phyloP scores from a whole-genome alignment of 2,113 vertebrate species.

The Turdus rufiventris region DNA sequence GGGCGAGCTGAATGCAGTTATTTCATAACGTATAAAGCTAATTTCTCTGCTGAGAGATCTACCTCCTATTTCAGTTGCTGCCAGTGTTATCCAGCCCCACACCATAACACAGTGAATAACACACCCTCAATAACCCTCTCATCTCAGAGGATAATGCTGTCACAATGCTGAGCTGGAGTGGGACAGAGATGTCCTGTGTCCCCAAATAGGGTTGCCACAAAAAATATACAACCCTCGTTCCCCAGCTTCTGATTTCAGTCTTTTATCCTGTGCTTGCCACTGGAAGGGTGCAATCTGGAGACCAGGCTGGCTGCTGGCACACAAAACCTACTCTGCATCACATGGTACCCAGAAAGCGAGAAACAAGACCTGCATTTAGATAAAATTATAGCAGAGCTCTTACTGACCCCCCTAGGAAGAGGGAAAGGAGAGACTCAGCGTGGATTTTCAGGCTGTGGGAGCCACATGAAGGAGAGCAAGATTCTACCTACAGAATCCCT shows the following conservation, averaged over 20 bases:
- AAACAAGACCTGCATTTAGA: background rate
- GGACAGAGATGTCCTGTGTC: background rate
- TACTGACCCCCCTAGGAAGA: fast-evolving
- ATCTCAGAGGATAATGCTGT: background rate
- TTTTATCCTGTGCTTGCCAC: background rate
- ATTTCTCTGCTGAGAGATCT: background rate
- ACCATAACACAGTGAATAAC: background rate
- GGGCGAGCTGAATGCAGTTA: background rate
- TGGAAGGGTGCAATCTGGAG: background rate
- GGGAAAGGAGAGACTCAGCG: fast-evolving
- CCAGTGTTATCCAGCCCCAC: background rate
- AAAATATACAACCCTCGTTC: fast-evolving
- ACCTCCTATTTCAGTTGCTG: background rate
- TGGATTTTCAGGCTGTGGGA: background rate
- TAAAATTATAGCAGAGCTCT: background rate
- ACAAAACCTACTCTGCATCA: background rate
- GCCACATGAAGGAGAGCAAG: fast-evolving
- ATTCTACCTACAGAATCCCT: background rate
- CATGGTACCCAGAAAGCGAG: fast-evolving
- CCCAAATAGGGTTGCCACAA: background rate
- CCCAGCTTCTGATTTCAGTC: background rate
- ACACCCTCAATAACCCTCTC: fast-evolving
- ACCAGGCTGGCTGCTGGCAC: background rate
- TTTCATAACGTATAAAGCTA: background rate
- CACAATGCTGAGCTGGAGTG: background rate